Base-by-base conservation (phyloP, 2,888 invertebrate genomes). In the Sesia apiformis region DNA sequence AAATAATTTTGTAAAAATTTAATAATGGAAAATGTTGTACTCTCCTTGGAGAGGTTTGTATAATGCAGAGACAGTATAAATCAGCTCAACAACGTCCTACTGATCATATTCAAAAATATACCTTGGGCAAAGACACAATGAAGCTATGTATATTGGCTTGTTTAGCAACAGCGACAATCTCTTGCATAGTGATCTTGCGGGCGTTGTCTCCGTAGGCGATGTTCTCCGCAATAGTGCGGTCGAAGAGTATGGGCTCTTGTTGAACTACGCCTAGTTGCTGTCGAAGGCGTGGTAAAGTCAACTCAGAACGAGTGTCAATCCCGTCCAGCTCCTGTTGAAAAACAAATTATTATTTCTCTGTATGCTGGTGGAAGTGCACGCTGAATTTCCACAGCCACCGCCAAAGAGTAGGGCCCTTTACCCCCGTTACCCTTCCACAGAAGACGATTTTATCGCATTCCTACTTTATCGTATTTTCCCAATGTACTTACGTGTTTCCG, bases 171-270 rank as follows among this genome's bases (percentile, higher is more conserved):
- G 92, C 90, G 38, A 95, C 93, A 57, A 96, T 92, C 70, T 96
- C 95, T 46, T 91, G 90, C 91, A 93, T 93, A 40, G 92, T 72
- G 51, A 94, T 92, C 40, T 89, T 84, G 23, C 94, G 90, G 60
- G 85, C 90, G 76, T 95, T 95, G 74, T 95, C 95, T 4, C 97
- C 97, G 73, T 97, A 97, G 0, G 94, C 94, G 64, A 97, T 96
- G 76, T 97, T 97, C 71, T 97, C 95, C 0, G 92, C 93, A 53
- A 97, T 93, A 39, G 94, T 94, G 55, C 94, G 91, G 74, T 95
- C 94, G 80, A 97, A 97, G 1, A 97, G 91, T 6, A 94, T 92
- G 0, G 96, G 97, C 67, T 97, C 96, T 78, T 97, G 97, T 3
- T 95, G 94, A 2, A 97, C 93, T 43, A 97, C 91, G 1, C 96